phyloP scores from a whole-genome alignment of 2,113 vertebrate species.

The Erinaceus europaeus region DNA sequence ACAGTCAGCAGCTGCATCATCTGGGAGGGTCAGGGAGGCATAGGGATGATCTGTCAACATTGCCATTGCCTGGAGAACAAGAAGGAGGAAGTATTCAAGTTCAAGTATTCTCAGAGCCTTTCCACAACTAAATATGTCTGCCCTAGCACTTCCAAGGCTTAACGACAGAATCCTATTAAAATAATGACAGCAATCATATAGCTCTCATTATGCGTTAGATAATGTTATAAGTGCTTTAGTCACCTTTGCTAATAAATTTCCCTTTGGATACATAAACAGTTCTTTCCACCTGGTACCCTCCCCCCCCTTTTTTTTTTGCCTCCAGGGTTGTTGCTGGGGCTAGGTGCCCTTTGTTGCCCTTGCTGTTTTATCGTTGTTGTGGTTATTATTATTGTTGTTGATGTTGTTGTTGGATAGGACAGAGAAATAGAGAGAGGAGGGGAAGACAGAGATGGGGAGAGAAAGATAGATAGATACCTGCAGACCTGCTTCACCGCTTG shows the following conservation, averaged over 20 bases:
- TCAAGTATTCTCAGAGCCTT: background rate
- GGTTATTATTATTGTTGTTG: no score
- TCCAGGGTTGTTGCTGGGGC: no score
- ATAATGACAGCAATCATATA: background rate
- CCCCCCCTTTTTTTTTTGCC: no score
- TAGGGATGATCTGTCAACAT: slow-evolving; percentile 92
- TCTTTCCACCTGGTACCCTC: background rate
- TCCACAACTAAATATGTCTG: background rate
- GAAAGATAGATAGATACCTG: no score
- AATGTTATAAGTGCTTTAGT: background rate
- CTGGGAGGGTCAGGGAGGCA: slow-evolving; percentile 88
- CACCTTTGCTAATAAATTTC: background rate
- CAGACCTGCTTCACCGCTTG: no score
- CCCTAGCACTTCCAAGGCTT: background rate
- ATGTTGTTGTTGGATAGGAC: no score
- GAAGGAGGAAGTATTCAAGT: background rate
- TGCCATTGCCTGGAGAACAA: slow-evolving; percentile 88
- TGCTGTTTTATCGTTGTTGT: no score
- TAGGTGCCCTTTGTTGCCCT: no score
- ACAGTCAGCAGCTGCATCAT: slow-evolving; percentile 90
- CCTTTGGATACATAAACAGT: background rate
- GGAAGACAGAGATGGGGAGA: no score
- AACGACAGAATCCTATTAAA: background rate
- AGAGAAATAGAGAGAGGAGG: no score
- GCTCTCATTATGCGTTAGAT: background rate